Base-by-base conservation (phyloP, 2,113 vertebrate genomes). In the Dendropsophus ebraccatus region DNA sequence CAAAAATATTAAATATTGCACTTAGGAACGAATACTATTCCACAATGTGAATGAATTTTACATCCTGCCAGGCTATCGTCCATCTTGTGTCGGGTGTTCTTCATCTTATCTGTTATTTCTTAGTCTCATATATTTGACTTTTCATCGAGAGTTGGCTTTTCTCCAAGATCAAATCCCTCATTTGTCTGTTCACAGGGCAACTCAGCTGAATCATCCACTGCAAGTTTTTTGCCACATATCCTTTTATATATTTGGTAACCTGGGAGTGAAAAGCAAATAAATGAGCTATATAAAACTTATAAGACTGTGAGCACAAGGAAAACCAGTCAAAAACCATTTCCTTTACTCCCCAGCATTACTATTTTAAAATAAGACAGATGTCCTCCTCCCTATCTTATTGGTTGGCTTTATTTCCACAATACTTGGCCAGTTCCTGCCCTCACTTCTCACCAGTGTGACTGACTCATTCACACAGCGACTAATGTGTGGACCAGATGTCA, bases 181-280 rank as follows among this genome's bases (percentile, higher is more conserved):
- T 98, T 98, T 47, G 85, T 89, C 86, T 91, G 62, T n/a, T 37
- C 67, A 13, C 25, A 37, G 0, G 86, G 84, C 47, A 91, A 50
- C 0, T 21, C 88, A 0, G 90, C 16, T 0, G 73, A 84, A 0
- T 37, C 62, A 0, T 87, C 89, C n/a, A 32, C 83, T 8, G 83
- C 90, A 45, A 92, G 79, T 0, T 23, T 32, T 0, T 88, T 70
- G 2, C 50, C 1, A 0, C 0, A 50, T 0, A 0, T 0, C 72
- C 73, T 93, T 92, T 91, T 96, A 60, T 96, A 94, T 2, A 50
- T 0, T 75, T 92, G 89, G 84, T 97, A 98, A 0, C 21, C 98
- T 99, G 89, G 2, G 23, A 91, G 90, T 88, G 0, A 50, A 84
- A 32, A 85, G 45, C 91, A 4, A 81, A 0, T 86, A 92, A 87